phyloP scores from a whole-genome alignment of 2,888 invertebrate species.

The Harpalus rufipes region DNA sequence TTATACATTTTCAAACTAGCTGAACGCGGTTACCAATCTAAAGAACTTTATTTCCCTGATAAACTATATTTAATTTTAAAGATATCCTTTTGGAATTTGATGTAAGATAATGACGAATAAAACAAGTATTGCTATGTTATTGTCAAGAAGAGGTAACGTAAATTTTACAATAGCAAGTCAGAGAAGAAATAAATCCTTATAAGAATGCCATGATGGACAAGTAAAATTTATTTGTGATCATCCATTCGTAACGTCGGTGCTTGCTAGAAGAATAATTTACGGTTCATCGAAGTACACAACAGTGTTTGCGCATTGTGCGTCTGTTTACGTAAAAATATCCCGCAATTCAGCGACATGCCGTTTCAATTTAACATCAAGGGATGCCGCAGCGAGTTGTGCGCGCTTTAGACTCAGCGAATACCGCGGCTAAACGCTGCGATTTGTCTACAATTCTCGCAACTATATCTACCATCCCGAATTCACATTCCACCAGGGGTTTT shows the following conservation, averaged over 20 bases:
- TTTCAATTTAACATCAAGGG: conserved; percentile 65
- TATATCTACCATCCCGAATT: conserved; percentile 12
- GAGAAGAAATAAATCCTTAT: conserved; percentile 40
- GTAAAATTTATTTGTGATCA: conserved; percentile 47
- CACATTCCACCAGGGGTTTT: background rate
- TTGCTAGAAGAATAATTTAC: conserved; percentile 54
- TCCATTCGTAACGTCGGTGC: conserved; percentile 37
- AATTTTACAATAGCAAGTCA: conserved; percentile 31
- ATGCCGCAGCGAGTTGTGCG: conserved; percentile 33
- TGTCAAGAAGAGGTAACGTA: conserved; percentile 15
- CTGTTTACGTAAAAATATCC: conserved; percentile 59
- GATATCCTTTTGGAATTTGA: conserved; percentile 1
- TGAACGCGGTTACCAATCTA: too few relatives aligned
- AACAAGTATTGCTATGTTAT: conserved; percentile 14
- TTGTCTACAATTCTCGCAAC: conserved; percentile 37
- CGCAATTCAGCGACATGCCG: conserved; percentile 62
- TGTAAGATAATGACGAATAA: conserved; percentile 15
- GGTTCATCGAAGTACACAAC: conserved; percentile 40
- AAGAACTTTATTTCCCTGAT: too few relatives aligned
- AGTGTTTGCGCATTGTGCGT: conserved; percentile 59
- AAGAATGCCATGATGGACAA: conserved; percentile 52
- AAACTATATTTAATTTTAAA: background rate
- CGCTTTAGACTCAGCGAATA: conserved; percentile 19
- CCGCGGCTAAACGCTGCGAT: conserved; percentile 38
- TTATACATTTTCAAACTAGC: too few relatives aligned